phyloP scores from a whole-genome alignment of 2,113 vertebrate genomes.

The Pagrus major region DNA sequence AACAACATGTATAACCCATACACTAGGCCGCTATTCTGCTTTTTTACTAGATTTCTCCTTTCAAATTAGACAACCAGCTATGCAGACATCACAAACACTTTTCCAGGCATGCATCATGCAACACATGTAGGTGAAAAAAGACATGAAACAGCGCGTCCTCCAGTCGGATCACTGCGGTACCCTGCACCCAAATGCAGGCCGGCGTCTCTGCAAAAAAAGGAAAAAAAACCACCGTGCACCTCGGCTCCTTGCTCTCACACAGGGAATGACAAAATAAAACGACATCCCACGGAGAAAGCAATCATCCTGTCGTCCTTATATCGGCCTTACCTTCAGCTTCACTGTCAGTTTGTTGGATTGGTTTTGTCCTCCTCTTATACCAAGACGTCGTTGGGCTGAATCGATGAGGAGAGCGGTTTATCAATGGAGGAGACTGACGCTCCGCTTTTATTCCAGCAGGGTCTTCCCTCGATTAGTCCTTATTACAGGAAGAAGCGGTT shows the following conservation, averaged over 20 bases:
- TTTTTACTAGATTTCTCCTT: not conserved
- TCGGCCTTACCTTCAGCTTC: constrained; percentile 77
- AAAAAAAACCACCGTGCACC: constrained; percentile 50
- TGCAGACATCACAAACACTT: constrained; percentile 7
- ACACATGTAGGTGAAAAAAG: constrained; percentile 42
- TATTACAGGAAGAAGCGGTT: constrained; percentile 30
- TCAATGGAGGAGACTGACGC: constrained; percentile 71
- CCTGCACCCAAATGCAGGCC: constrained; percentile 80
- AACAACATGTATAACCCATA: not conserved
- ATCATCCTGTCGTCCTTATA: constrained; percentile 1
- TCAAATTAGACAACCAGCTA: not conserved
- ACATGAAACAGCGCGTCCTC: constrained; percentile 54
- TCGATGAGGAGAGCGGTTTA: constrained; percentile 62
- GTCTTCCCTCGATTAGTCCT: constrained; percentile 55
- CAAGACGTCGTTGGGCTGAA: constrained; percentile 60
- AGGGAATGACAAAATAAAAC: constrained; percentile 21
- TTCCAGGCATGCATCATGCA: constrained; percentile 24
- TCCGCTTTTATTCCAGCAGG: constrained; percentile 66
- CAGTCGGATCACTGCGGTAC: constrained; percentile 82
- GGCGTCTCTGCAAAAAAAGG: constrained; percentile 62
- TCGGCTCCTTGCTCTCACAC: constrained; percentile 34
- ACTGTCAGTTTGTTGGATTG: constrained; percentile 30
- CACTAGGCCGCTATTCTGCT: constrained; percentile 62
- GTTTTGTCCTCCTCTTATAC: constrained; percentile 48
- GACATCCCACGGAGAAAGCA: not conserved